A percentile compares a stretch with the other conserved stretches of the same genome.
Conservation (phyloP, 2,888 invertebrate species). For the Mactromeris polynyma region DNA sequence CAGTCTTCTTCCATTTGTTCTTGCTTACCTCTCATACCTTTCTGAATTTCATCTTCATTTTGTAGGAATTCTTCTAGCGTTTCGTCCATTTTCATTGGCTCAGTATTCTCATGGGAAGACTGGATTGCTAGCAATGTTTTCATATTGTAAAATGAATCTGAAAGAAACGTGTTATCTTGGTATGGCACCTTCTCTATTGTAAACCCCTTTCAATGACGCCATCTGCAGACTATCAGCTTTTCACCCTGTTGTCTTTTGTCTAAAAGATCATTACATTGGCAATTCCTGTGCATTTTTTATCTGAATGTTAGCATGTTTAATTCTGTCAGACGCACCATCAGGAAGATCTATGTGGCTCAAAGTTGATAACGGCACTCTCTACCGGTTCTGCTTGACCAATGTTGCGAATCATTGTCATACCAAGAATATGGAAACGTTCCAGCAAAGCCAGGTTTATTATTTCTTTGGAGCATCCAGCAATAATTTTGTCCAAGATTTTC, state of each 20-base stretch:
- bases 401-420: slow-evolving; percentile 72
- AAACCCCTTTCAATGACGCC: slow-evolving; percentile 47
- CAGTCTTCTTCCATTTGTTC: slow-evolving; percentile 15
- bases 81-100: slow-evolving; percentile 20
- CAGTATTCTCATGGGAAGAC: neutral
- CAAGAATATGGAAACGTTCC: slow-evolving; percentile 74
- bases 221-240: slow-evolving; percentile 58
- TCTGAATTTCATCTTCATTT: slow-evolving; percentile 63
- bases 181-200: slow-evolving; percentile 1
- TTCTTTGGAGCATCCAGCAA: slow-evolving; percentile 35
- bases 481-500: slow-evolving; percentile 49
- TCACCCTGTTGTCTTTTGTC: slow-evolving; percentile 55
- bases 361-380: slow-evolving; percentile 58
- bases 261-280: slow-evolving; percentile 56
- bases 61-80: slow-evolving; percentile 46
- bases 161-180: neutral
- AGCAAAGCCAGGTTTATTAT: slow-evolving; percentile 52
- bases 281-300: slow-evolving; percentile 61
- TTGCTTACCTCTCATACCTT: slow-evolving; percentile 55
- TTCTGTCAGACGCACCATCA: slow-evolving; percentile 59
- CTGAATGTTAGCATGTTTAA: slow-evolving; percentile 37
- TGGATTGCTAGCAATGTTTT: slow-evolving; percentile 41
- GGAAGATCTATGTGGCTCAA: slow-evolving; percentile 54
- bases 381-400: slow-evolving; percentile 64
- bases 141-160: slow-evolving; percentile 18